Conservation (phyloP, 2,888 invertebrate species). For the Chloroclystis v-ata region DNA sequence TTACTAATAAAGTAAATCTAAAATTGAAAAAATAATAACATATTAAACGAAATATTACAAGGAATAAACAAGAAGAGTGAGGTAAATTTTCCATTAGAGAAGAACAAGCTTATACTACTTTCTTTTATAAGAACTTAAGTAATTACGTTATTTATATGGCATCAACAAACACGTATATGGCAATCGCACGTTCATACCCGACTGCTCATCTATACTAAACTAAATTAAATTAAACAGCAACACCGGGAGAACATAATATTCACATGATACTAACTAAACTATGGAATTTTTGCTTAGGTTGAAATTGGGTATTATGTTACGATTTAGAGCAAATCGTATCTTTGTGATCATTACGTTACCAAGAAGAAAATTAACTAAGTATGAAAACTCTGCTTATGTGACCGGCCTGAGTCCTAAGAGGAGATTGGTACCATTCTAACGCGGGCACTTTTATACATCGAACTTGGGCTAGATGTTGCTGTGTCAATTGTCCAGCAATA, state of each 20-base stretch:
- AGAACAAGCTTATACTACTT: constrained; percentile 51
- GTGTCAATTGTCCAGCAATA: too few relatives aligned
- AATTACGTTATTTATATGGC: constrained; percentile 58
- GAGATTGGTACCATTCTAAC: too few relatives aligned
- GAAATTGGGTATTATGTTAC: too few relatives aligned
- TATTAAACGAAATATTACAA: constrained; percentile 38
- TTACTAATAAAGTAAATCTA: constrained; percentile 49
- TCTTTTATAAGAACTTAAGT: constrained; percentile 46
- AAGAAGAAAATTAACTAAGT: too few relatives aligned
- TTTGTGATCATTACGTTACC: too few relatives aligned
- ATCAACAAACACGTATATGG: constrained; percentile 70
- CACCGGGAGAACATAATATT: not conserved
- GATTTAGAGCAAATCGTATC: too few relatives aligned
- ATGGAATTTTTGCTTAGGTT: too few relatives aligned
- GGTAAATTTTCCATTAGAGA: constrained; percentile 51
- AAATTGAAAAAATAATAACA: constrained; percentile 39
- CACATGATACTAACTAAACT: not conserved
- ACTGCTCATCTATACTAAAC: constrained; percentile 22
- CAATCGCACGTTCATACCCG: constrained; percentile 45
- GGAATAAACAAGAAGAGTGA: constrained; percentile 56
- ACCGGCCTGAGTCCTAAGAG: too few relatives aligned
- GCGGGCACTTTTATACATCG: too few relatives aligned
- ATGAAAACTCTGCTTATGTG: too few relatives aligned
- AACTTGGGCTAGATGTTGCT: too few relatives aligned
- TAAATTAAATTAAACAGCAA: not conserved